Evolutionary conservation across 2,888 invertebrate genomes (phyloP).

Genomic region (Ctenicera cuprea): DNA sequence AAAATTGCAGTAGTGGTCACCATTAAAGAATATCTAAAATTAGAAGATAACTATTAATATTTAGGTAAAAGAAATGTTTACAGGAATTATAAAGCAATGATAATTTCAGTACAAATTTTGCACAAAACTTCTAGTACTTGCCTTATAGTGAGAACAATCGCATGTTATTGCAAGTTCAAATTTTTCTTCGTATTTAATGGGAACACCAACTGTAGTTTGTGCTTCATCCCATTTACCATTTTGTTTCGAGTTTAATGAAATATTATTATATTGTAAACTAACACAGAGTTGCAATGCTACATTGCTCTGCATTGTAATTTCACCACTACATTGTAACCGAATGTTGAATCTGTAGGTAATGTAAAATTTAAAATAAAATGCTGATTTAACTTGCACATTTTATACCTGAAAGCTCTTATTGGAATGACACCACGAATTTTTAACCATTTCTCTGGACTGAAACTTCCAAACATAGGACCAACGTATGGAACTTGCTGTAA

Average conservation of each 20-base stretch:
- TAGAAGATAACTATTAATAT: not conserved
- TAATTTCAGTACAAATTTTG: too few species aligned
- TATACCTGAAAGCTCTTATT: conserved; percentile 75
- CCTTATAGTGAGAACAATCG: conserved; percentile 73
- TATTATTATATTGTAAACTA: conserved; percentile 71
- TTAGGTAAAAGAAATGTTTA: not conserved
- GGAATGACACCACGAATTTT: conserved; percentile 77
- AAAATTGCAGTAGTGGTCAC: conserved; percentile 83
- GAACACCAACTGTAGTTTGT: conserved; percentile 72
- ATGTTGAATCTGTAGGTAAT: conserved; percentile 76
- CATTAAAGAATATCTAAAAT: conserved; percentile 74
- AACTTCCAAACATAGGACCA: conserved; percentile 77
- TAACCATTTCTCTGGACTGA: conserved; percentile 80
- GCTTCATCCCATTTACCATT: conserved; percentile 74
- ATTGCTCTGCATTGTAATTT: conserved; percentile 81
- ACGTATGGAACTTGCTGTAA: conserved; percentile 79
- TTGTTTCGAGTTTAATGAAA: conserved; percentile 74
- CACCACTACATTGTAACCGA: conserved; percentile 82
- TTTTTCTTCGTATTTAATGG: conserved; percentile 75
- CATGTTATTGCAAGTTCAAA: conserved; percentile 81
- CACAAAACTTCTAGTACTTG: too few species aligned
- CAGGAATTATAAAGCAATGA: too few species aligned
- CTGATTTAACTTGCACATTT: not conserved
- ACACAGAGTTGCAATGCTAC: conserved; percentile 81
- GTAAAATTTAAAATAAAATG: too few species aligned